Base-by-base conservation (phyloP, 2,113 vertebrate genomes). In the Pyxicephalus adspersus region DNA sequence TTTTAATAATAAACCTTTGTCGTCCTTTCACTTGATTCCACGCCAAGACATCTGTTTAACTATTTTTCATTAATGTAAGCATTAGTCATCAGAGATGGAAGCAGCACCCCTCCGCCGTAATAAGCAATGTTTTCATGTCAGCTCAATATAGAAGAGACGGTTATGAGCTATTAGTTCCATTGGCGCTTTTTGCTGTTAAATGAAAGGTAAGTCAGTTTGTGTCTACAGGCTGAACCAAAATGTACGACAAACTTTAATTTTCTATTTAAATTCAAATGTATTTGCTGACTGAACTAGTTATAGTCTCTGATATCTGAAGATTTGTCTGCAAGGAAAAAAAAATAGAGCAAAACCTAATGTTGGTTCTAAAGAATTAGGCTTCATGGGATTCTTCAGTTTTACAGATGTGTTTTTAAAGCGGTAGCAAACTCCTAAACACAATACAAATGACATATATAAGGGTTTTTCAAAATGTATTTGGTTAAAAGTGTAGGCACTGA, bases 1-100 rank as follows among this genome's bases (percentile, higher is more conserved):
- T 72, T 51, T 54, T 5, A 55, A 65, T 66, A 66, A 66, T 77
- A 23, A 77, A 77, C 66, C 63, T 64, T 31, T 15, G 25, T 77
- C 55, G 63, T 31, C 28, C 23, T 29, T 66, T 65, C 4, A 65
- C 55, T 55, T 26, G 28, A 57, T 77, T 64, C 52, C 3, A 15
- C 22, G 28, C 51, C 20, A 28, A 65, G 63, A 66, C 76, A 77
- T 64, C 50, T 65, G 76, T 25, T 66, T 55, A 38, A 66, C 75
- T 64, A 54, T 31, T 64, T 25, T 64, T 54, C 18, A 31, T 51
- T n/a, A n/a, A 51, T 76, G 73, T 51, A 25, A 18, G 23, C 18
- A 76, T 64, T 54, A 52, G 38, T 64, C 34, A 63, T 26, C 22
- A 22, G 4, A 20, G 63, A 16, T 16, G 64, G 52, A 7, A 23